Base-by-base conservation (phyloP, 1,140 invertebrate genomes). In the Doryteuthis pealeii region DNA sequence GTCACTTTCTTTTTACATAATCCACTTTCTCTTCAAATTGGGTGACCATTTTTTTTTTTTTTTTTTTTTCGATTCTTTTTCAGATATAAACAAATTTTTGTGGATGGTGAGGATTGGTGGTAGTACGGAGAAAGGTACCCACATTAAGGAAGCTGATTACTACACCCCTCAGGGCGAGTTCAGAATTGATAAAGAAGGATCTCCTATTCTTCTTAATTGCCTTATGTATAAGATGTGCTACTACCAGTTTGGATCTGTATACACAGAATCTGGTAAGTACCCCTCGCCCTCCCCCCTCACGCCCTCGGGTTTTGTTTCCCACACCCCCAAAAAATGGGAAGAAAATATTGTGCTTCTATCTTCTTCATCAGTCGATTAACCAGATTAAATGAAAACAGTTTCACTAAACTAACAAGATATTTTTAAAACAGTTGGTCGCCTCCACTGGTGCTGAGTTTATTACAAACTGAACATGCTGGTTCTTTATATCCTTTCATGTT, bases 31-130 rank as follows among this genome's bases (percentile, higher is more conserved):
- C n/a, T n/a, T n/a, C 35, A 40, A 5, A 40, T 40, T 40, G 35
- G 3, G 10, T 40, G 35, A 40, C n/a, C 35, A 40, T 40, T 40
- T 40, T 40, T 40, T 14, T 62, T 2, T 62, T 62, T 15, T 62
- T 5, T 62, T n/a, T n/a, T n/a, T n/a, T n/a, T n/a, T n/a, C n/a
- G n/a, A n/a, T n/a, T n/a, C n/a, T n/a, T 72, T 86, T 86, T 43
- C 83, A 94, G 93, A 98, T 87, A 96, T 99, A 70, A 99, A 99
- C 88, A 99, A 99, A 90, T 99, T 99, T 89, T 90, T 99, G 78
- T 99, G 97, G 97, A 99, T 99, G 97, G 97, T 99, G 10, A 91
- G 97, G 76, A 99, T 99, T 87, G 97, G 96, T 78, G 97, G 96
- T 75, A 96, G 95, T 84, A 99, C 96, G 30, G 96, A 98, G 76